Conservation (phyloP, 2,797 vertebrate species). For the Petrocephalus schoutedeni region DNA sequence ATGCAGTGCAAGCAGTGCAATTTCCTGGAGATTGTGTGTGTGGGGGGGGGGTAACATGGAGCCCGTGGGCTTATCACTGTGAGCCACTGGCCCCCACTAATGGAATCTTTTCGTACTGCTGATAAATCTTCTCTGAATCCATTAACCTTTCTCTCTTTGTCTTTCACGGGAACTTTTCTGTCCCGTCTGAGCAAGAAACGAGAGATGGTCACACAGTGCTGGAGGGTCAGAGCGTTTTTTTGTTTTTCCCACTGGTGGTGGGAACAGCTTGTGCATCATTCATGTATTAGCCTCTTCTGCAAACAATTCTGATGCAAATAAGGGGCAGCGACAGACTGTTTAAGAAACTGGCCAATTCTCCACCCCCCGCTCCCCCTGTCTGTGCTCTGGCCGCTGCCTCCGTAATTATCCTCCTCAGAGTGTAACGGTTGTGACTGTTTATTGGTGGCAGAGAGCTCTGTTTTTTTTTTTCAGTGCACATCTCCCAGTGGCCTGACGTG, state of each 20-base stretch:
- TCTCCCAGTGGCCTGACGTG: neutral
- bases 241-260: constrained; percentile 23
- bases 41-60: neutral
- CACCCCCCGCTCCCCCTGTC: neutral
- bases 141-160: constrained; percentile 62
- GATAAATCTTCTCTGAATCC: constrained; percentile 54
- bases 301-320: constrained; percentile 40
- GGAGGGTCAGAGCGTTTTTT: constrained; percentile 29
- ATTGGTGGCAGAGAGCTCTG: constrained; percentile 31
- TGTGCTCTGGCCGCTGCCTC: constrained; percentile 32
- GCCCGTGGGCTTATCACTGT: neutral
- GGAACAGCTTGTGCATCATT: constrained; percentile 14
- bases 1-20: neutral
- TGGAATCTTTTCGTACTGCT: constrained; percentile 40
- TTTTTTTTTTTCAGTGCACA: neutral
- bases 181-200: constrained; percentile 43
- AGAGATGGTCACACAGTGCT: constrained; percentile 35
- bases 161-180: constrained; percentile 45
- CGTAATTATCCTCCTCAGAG: constrained; percentile 52
- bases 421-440: constrained; percentile 58
- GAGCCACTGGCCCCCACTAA: neutral
- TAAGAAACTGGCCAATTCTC: constrained; percentile 28
- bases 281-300: constrained; percentile 41
- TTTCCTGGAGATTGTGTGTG: neutral
- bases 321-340: constrained; percentile 30